Evolutionary conservation across 92 coral and sea anemone species (phyloP).

Genomic region (Palythoa grandiflora): DNA sequence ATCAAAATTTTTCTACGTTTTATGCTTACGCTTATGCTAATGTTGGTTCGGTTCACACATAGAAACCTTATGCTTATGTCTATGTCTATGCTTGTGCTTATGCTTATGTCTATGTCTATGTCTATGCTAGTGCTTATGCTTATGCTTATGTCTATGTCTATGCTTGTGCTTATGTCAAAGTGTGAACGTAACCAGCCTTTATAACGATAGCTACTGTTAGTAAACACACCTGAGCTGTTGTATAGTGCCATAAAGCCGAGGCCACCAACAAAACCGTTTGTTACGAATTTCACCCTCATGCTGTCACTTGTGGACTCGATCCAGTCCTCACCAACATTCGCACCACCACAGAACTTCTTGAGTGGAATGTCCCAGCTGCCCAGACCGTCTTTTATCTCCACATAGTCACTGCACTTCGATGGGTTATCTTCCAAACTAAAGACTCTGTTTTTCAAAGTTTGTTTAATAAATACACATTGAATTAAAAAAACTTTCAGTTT

Average conservation of each 20-base stretch:
- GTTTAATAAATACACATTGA: background rate
- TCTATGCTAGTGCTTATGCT: too few species aligned
- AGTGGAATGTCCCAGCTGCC: slow-evolving; percentile 79
- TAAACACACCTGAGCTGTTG: slow-evolving; percentile 44
- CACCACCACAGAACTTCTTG: slow-evolving; percentile 69
- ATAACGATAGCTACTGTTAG: background rate
- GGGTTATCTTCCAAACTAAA: slow-evolving; percentile 63
- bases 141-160: too few species aligned
- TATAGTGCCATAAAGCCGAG: slow-evolving; percentile 78
- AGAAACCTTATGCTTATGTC: too few species aligned
- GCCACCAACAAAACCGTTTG: slow-evolving; percentile 56
- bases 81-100: too few species aligned
- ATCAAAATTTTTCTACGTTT: too few species aligned
- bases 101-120: too few species aligned
- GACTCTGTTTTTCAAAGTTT: slow-evolving; percentile 40
- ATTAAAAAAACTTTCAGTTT: background rate
- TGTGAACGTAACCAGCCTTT: too few species aligned
- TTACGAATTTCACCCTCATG: slow-evolving; percentile 79
- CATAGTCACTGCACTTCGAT: slow-evolving; percentile 66
- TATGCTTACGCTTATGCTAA: too few species aligned
- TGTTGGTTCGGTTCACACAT: too few species aligned
- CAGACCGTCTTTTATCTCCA: slow-evolving; percentile 82
- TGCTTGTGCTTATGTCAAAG: too few species aligned
- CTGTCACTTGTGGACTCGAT: slow-evolving; percentile 63
- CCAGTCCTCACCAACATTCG: slow-evolving; percentile 44